phyloP scores from a whole-genome alignment of 2,888 invertebrate species.

The Neocrepidodera transversa region DNA sequence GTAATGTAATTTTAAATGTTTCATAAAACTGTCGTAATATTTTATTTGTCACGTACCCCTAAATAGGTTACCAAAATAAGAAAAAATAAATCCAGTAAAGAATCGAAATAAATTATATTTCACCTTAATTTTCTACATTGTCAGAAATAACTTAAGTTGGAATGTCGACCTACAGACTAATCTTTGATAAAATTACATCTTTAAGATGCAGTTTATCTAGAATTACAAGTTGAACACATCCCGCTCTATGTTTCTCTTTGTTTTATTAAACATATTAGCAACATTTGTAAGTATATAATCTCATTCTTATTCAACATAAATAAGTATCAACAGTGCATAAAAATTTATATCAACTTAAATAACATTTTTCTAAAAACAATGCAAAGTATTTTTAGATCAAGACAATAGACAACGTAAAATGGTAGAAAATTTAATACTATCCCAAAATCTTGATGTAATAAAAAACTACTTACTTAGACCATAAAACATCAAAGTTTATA shows the following conservation, averaged over 20 bases:
- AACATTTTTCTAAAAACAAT: constrained; percentile 20
- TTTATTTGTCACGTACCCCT: no score
- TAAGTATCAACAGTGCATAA: constrained; percentile 43
- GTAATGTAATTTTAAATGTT: no score
- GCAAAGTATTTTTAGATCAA: constrained; percentile 3
- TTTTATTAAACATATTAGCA: background rate
- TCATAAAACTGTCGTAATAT: no score
- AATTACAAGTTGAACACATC: constrained; percentile 30
- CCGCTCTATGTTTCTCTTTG: constrained; percentile 13
- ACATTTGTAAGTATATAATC: constrained; percentile 30
- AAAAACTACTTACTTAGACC: no score
- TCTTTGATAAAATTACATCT: constrained; percentile 29
- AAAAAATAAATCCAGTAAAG: background rate
- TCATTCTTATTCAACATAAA: constrained; percentile 33
- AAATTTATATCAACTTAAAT: constrained; percentile 32
- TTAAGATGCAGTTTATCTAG: constrained; percentile 16
- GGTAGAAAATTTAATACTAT: no score
- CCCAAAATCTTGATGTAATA: no score
- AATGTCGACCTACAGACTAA: constrained; percentile 26
- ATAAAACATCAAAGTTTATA: no score
- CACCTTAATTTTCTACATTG: constrained; percentile 2
- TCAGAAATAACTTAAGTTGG: constrained; percentile 25
- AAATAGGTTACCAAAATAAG: no score
- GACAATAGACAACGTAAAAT: no score
- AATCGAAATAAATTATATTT: constrained; percentile 24